Conservation (phyloP, 1,140 invertebrate species). For the Chymomyza costata region DNA sequence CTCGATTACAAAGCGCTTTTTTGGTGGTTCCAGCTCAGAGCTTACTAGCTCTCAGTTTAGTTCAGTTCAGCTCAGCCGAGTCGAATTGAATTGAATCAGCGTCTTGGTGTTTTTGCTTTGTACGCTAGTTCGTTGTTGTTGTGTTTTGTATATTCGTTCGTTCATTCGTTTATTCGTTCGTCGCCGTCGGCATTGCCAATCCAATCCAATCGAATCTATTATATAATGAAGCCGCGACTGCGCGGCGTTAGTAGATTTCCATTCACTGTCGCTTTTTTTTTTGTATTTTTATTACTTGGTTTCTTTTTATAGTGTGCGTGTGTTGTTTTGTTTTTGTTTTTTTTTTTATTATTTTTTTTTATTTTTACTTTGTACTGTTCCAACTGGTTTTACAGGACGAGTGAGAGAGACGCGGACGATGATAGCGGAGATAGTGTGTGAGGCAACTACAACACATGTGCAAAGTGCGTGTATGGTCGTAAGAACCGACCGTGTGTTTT, state of each 20-base stretch:
- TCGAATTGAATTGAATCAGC: too few species aligned
- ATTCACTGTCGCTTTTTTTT: slow-evolving; percentile 70
- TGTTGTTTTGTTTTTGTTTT: slow-evolving; percentile 14
- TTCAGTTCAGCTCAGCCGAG: too few species aligned
- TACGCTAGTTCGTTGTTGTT: background rate
- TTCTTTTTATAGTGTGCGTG: slow-evolving; percentile 15
- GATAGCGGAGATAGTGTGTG: too few species aligned
- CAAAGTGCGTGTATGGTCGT: slow-evolving; percentile 18
- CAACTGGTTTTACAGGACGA: slow-evolving; percentile 48
- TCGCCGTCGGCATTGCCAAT: slow-evolving; percentile 12
- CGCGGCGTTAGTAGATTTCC: slow-evolving; percentile 59
- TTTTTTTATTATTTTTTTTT: slow-evolving; percentile 17
- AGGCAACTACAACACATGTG: slow-evolving; percentile 23
- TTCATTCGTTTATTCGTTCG: slow-evolving; percentile 6
- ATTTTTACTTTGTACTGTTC: slow-evolving; percentile 35
- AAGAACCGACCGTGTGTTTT: background rate
- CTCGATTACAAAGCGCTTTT: too few species aligned
- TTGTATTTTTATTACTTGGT: slow-evolving; percentile 61
- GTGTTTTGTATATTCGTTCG: slow-evolving; percentile 2
- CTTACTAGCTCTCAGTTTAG: too few species aligned
- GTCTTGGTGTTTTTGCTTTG: too few species aligned
- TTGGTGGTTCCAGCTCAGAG: too few species aligned
- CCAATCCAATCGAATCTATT: slow-evolving; percentile 64
- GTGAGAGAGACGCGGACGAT: too few species aligned
- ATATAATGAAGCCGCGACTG: slow-evolving; percentile 57